Percentiles rank a stretch among this genome's conserved stretches.
Conservation (phyloP, 2,113 vertebrate genomes). For the Dermatemys mawii region DNA sequence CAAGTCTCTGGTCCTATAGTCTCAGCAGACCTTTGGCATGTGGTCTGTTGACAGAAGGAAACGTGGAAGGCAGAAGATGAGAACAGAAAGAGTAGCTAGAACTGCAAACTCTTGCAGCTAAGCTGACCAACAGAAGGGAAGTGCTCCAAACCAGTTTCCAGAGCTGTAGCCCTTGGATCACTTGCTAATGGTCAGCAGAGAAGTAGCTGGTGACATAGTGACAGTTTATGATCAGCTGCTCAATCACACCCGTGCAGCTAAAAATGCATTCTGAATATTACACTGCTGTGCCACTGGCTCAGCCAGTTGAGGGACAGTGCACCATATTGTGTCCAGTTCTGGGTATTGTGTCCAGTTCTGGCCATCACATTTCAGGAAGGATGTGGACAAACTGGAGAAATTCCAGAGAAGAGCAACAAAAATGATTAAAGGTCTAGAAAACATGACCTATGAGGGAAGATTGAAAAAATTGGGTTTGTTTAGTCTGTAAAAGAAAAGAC, state of each 20-base stretch:
- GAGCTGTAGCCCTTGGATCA: background rate
- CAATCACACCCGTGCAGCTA: background rate
- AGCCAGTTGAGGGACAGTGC: background rate
- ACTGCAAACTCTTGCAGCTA: fast-evolving
- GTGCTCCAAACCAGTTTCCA: fast-evolving
- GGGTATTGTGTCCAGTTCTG: too few relatives aligned
- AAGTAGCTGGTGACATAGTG: background rate
- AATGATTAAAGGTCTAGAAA: too few relatives aligned
- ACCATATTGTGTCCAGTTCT: background rate
- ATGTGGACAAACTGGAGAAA: too few relatives aligned
- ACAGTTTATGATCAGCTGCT: background rate
- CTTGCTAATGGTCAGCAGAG: background rate
- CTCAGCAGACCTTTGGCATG: fast-evolving
- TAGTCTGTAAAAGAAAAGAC: too few relatives aligned
- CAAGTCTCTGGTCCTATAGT: fast-evolving
- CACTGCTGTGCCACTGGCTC: background rate
- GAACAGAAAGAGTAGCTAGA: background rate
- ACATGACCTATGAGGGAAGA: too few relatives aligned
- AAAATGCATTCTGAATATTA: background rate
- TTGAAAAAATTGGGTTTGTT: too few relatives aligned
- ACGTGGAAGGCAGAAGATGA: background rate
- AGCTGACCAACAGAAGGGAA: background rate
- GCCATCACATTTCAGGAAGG: too few relatives aligned
- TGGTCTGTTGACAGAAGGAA: fast-evolving
- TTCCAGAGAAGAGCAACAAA: too few relatives aligned